Evolutionary conservation across 2,888 invertebrate genomes (phyloP).

Genomic region (Alviniconcha strummeri): DNA sequence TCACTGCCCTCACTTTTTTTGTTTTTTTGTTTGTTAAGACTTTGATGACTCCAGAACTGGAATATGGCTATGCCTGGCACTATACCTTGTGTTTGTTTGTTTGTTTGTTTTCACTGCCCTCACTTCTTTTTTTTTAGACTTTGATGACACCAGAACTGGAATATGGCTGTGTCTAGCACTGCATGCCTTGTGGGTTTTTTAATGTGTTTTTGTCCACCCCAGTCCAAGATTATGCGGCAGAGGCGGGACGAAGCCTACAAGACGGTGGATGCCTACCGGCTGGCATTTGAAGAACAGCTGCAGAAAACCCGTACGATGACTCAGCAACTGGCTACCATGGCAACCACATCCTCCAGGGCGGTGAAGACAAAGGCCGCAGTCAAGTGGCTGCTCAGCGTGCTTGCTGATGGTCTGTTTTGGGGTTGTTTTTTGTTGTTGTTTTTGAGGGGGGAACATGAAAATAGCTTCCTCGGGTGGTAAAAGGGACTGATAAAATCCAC

Average conservation of each 20-base stretch:
- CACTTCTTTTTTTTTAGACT: no score
- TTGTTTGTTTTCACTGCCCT: no score
- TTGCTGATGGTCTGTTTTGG: constrained; percentile 36
- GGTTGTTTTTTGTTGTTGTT: neutral
- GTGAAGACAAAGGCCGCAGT: constrained; percentile 61
- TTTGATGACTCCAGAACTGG: no score
- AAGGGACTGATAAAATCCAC: no score
- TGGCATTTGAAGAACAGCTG: constrained; percentile 71
- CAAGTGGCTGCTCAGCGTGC: constrained; percentile 53
- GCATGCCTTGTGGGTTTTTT: neutral
- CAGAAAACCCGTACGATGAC: constrained; percentile 58
- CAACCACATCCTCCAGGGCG: constrained; percentile 45
- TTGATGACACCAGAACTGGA: no score
- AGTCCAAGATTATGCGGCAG: constrained; percentile 57
- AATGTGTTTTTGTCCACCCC: constrained; percentile 1
- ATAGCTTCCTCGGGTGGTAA: neutral
- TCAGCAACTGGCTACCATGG: constrained; percentile 55
- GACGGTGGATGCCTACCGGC: constrained; percentile 67
- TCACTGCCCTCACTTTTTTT: no score
- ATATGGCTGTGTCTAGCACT: no score
- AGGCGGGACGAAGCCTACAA: constrained; percentile 61
- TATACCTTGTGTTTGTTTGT: no score
- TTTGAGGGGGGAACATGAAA: neutral
- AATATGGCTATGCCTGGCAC: no score
- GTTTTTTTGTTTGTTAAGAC: no score